Base-by-base conservation (phyloP, 2,797 vertebrate genomes). In the Vultur gryphus region DNA sequence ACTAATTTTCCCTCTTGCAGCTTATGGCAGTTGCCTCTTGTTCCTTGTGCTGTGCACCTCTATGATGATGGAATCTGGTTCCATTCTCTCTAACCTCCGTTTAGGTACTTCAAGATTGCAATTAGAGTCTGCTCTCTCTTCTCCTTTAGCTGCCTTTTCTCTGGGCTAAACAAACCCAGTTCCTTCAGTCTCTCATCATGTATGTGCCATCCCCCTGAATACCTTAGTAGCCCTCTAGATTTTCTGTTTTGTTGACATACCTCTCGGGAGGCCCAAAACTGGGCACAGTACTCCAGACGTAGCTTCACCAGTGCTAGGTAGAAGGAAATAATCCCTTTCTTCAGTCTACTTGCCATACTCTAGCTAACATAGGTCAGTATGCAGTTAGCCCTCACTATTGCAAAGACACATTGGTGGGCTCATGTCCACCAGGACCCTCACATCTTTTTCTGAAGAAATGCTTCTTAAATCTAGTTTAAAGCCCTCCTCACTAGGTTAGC, bases 151-250 rank as follows among this genome's bases (percentile, higher is more conserved):
- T 1, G 75, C 55, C 15, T 52, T 79, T 86, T 57, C 17, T 49
- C 20, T 0, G 0, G 26, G 16, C 49, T 75, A 59, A 75, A 75
- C 19, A 46, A 83, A 61, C 14, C 4, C 2, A 1, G 2, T 64
- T 88, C 35, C 39, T 81, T 75, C 58, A 71, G 44, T 51, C 35
- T 88, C 43, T 58, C 1, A 1, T 25, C 19, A 59, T 5, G 7
- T 11, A 29, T 4, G 17, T 65, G 20, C 44, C 16, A 52, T 16
- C 12, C 23, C 64, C n/a, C 17, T 59, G 20, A 67, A 69, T 52
- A 84, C 24, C 8, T 72, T 28, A 69, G n/a, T 25, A 62, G 17
- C 5, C 11, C 26, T 72, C 37, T 54, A 57, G 31, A 61, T 67
- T 90, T 88, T n/a, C 13, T 76, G 35, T 77, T 59, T 44, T 69